These are phyloP conservation scores for Dioctria rufipes DNA, from an alignment of 2,888 invertebrate genomes.

Conservation along the genomic window DNA sequence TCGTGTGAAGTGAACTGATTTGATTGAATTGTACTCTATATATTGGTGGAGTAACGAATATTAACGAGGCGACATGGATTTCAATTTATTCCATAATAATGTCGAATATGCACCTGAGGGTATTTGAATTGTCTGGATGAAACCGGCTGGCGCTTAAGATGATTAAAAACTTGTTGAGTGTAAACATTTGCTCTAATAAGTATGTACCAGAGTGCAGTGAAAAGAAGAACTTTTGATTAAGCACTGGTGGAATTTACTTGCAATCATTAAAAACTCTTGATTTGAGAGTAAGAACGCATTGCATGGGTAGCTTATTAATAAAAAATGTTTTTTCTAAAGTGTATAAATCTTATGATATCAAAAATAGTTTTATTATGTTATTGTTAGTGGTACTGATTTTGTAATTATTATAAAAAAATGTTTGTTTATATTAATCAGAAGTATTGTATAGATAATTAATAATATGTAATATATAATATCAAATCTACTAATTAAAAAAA, in stretches of 20 bases:
- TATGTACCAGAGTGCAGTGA: constrained; percentile 5
- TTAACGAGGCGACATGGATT: constrained; percentile 56
- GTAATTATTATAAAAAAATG: too few species aligned
- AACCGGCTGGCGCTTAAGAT: constrained; percentile 3
- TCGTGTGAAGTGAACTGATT: constrained; percentile 72
- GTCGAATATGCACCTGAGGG: constrained; percentile 13
- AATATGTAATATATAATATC: too few species aligned
- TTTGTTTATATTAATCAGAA: too few species aligned
- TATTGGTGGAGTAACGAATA: constrained; percentile 55
- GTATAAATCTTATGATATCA: too few species aligned
- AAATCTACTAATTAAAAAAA: too few species aligned
- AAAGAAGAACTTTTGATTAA: constrained; percentile 5
- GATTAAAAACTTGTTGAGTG: background rate
- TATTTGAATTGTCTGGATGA: background rate
- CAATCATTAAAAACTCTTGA: constrained; percentile 11
- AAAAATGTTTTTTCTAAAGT: background rate
- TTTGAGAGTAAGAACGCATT: background rate
- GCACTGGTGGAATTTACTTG: background rate
- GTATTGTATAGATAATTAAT: too few species aligned
- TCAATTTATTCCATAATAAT: constrained; percentile 13
- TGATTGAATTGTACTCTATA: background rate
- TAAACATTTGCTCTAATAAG: too few species aligned
- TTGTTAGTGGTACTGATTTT: too few species aligned
- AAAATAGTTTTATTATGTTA: too few species aligned
- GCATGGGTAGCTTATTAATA: background rate